Base-by-base conservation (phyloP, 1,140 invertebrate genomes). In the Lutraria rhynchaena region DNA sequence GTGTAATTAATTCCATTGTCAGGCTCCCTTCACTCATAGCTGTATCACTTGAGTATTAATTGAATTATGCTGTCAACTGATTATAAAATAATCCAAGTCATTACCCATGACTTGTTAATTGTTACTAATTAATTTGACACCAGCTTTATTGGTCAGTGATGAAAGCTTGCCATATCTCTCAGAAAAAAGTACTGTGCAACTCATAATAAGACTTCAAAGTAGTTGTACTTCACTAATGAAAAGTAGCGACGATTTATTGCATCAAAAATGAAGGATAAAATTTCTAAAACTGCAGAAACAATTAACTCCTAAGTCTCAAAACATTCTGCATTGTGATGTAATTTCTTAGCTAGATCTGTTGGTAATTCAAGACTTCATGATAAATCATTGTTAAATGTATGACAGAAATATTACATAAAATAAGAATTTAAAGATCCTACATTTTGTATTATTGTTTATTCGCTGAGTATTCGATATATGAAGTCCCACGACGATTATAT, bases 401-500 rank as follows among this genome's bases (percentile, higher is more conserved):
- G 37, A 41, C 15, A 15, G 5, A 41, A 55, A n/a, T 55, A 22
- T 55, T 55, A 55, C 19, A 55, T 55, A 55, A 49, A 27, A 55
- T n/a, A 22, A 55, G 24, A 55, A 22, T 55, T 22, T 55, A 55
- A 55, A n/a, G 24, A 27, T 22, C 24, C 5, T 27, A 9, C 19
- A 5, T 55, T 9, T 22, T 55, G 53, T 27, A 55, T 9, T 55
- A 22, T 19, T 9, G 24, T 7, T 5, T 7, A 7, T 27, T 55
- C 7, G 19, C 53, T 7, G n/a, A 55, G 4, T 55, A 55, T 55
- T 55, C 53, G n/a, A 15, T 41, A 44, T 75, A 57, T 75, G 57
- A 60, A 44, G 57, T 75, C 73, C 57, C 73, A 61, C 41, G 55
- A 61, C 41, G 55, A 75, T 75, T 61, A 61, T 44, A 61, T 75